These are phyloP conservation scores for Indicator maculatus DNA, from an alignment of 2,113 vertebrate species.

Conservation along the genomic window DNA sequence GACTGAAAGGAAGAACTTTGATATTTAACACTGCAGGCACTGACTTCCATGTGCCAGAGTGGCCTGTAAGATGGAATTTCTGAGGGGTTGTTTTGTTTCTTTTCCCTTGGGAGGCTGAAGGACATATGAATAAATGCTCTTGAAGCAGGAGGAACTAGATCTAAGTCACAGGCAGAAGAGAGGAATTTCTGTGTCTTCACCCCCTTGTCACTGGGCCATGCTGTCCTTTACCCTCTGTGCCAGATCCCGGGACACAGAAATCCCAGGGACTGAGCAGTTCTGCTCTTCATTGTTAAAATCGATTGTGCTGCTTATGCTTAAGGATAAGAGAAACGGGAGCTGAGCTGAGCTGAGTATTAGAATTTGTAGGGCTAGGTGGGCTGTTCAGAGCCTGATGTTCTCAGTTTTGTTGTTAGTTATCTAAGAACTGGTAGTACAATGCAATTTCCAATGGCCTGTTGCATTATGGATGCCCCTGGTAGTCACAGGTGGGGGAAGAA, in stretches of 20 bases:
- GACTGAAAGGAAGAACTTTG: conserved; percentile 6
- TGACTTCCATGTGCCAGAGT: conserved; percentile 20
- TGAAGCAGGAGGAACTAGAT: neutral
- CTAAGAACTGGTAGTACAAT: neutral
- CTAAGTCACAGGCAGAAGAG: neutral
- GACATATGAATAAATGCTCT: neutral
- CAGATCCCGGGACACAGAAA: neutral
- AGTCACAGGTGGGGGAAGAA: neutral
- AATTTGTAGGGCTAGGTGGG: neutral
- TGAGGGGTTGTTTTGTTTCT: neutral
- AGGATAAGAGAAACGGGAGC: neutral
- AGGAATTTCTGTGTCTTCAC: neutral
- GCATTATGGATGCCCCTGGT: neutral
- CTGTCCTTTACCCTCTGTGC: neutral
- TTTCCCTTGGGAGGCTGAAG: neutral
- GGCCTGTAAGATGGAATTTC: neutral
- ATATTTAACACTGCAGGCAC: conserved; percentile 25
- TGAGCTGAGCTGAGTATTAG: neutral
- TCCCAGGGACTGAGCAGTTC: neutral
- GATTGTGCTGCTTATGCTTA: neutral
- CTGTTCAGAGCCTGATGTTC: neutral
- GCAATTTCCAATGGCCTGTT: neutral
- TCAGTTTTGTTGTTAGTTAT: neutral
- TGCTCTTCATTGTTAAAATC: neutral
- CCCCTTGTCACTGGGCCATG: neutral